Base-by-base conservation (phyloP, 2,113 vertebrate genomes). In the Hippocampus abdominalis region DNA sequence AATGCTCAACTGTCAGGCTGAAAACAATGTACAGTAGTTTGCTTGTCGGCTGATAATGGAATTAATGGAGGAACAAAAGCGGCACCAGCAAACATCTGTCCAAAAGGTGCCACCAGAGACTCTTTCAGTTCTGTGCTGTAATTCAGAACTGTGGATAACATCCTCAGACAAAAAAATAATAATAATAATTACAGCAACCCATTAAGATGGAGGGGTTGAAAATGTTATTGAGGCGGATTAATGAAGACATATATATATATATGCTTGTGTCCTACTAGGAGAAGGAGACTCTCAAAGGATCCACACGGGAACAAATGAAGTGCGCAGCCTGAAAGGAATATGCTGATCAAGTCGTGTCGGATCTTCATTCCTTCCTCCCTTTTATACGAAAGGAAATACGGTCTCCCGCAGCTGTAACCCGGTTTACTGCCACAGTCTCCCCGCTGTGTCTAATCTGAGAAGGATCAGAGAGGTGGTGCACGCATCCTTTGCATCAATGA, bases 61-160 rank as follows among this genome's bases (percentile, higher is more conserved):
- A 64, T 16, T 36, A 64, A 12, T 29, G 32, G 20, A 53, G 16
- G 4, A 23, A 39, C 39, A 44, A 10, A 32, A 21, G 63, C 56
- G 1, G 69, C 59, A 66, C 11, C 61, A 2, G 18, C 39, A 72
- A 11, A 27, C 16, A 11, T 51, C 44, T 27, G 53, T 63, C 77
- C 80, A 80, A 54, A 66, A 85, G 83, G 48, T 59, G 83, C 4
- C 69, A 61, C 60, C 42, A 80, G 68, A 80, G 70, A 59, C 1
- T 42, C 49, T 4, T 3, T n/a, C 7, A 20, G 25, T 51, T 23
- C 12, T 6, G 18, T 32, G 18, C 39, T 36, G 20, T 15, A 2
- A 15, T 9, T 16, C 1, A 60, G 0, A 0, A 36, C 9, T 59
- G 39, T 48, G 67, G 8, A 36, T 16, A 16, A 68, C 10, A 42